These are phyloP conservation scores for Pogonocherus hispidulus DNA, from an alignment of 2,888 invertebrate species.

Conservation along the genomic window DNA sequence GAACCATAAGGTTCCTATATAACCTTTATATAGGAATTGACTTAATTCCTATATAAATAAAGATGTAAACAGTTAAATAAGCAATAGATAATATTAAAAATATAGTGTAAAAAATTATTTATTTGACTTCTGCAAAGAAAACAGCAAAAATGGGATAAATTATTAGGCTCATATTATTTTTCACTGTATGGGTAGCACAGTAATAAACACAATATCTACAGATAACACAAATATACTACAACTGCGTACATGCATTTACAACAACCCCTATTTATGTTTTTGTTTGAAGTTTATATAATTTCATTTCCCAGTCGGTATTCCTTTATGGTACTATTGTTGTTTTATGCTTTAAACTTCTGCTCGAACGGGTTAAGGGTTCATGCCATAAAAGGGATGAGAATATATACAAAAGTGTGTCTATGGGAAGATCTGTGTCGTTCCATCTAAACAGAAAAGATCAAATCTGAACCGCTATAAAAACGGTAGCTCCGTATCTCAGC, in stretches of 20 bases:
- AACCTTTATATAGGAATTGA: too few relatives aligned
- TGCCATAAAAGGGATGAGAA: slow-evolving; percentile 35
- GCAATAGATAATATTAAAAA: too few relatives aligned
- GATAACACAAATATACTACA: neutral
- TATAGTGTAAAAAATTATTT: too few relatives aligned
- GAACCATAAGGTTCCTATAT: too few relatives aligned
- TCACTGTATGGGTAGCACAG: neutral
- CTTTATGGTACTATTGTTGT: slow-evolving; percentile 31
- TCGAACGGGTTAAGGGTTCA: slow-evolving; percentile 37
- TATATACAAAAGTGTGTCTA: slow-evolving; percentile 37
- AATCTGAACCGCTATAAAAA: slow-evolving; percentile 3
- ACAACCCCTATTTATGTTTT: slow-evolving; percentile 18
- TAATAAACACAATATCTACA: neutral
- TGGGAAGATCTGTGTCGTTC: slow-evolving; percentile 36
- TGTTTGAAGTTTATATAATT: slow-evolving; percentile 35
- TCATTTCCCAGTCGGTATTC: slow-evolving; percentile 30
- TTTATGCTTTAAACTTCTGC: slow-evolving; percentile 37
- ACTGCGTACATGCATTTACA: slow-evolving; percentile 20
- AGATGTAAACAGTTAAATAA: too few relatives aligned
- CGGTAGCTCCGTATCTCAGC: neutral
- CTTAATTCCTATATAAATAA: too few relatives aligned
- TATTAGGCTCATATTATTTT: too few relatives aligned
- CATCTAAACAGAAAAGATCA: slow-evolving; percentile 27
- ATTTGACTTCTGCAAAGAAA: too few relatives aligned
- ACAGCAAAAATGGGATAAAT: too few relatives aligned